Base-by-base conservation (phyloP, 2,888 invertebrate genomes). In the Coleophora deauratella region DNA sequence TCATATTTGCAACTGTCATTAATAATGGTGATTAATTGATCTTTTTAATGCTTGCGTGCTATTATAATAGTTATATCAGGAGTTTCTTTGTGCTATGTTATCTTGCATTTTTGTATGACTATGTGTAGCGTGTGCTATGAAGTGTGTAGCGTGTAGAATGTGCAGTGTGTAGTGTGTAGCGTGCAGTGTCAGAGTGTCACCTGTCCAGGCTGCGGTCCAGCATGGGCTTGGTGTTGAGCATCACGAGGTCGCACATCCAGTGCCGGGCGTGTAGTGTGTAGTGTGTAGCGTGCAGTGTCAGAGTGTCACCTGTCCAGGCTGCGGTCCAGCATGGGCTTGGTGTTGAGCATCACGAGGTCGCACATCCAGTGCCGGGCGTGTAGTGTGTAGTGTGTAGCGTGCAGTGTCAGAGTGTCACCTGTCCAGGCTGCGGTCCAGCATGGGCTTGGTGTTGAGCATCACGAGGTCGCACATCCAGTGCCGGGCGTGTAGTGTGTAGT, bases 331-430 rank as follows among this genome's bases (percentile, higher is more conserved):
- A 93, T 93, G 27, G 93, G 92, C 72, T 96, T 95, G n/a, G 97
- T 98, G 69, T 96, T 98, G 38, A 99, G 89, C 93, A 97, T 97
- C 48, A 99, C 94, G 42, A 99, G 89, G 75, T 97, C 97, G 33
- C 97, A 96, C 98, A 99, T 97, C 99, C 99, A 99, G 72, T 93
- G 93, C 57, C 94, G 91, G n/a, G n/a, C n/a, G n/a, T n/a, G n/a
- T n/a, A n/a, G n/a, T n/a, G n/a, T n/a, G n/a, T n/a, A n/a, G 31
- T 7, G 10, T 10, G 31, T 9, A 10, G 31, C 9, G 1, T 10
- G 4, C n/a, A n/a, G n/a, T n/a, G n/a, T n/a, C n/a, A n/a, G n/a
- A n/a, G 37, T 7, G 42, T 38, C 27, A 92, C 91, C 91, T 91
- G 73, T 94, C 93, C 7, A 94, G 76, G 27, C 91, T 91, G 35